These are phyloP conservation scores for Halictus rubicundus DNA, from an alignment of 1,140 invertebrate species.

Conservation along the genomic window DNA sequence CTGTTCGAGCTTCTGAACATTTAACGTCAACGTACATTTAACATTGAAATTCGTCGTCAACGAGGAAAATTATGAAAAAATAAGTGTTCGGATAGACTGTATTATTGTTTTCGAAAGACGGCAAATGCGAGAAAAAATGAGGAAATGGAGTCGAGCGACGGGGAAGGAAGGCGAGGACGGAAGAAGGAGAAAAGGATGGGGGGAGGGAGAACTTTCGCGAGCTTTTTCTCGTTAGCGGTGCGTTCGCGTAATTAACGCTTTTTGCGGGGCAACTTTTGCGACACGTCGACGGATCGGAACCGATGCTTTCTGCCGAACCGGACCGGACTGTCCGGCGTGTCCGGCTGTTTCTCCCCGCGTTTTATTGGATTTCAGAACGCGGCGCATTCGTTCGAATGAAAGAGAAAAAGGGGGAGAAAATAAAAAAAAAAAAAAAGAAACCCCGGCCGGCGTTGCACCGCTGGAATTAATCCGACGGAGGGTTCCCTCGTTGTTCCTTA, in stretches of 20 bases:
- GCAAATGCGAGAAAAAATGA: not conserved
- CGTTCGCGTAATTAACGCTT: conserved; percentile 38
- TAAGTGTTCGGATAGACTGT: no score
- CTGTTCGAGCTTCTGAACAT: no score
- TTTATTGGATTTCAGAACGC: conserved; percentile 31
- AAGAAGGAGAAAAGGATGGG: not conserved
- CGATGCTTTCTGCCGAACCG: not conserved
- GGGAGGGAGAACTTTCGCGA: conserved; percentile 26
- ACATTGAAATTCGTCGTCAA: no score
- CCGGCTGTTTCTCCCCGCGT: not conserved
- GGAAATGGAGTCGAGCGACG: no score
- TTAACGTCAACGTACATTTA: no score
- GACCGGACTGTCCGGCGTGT: not conserved
- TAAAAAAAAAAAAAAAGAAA: no score
- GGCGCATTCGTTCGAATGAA: no score
- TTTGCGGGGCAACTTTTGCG: not conserved
- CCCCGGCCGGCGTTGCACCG: no score
- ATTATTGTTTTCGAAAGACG: not conserved
- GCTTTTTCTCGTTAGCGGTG: conserved; percentile 34
- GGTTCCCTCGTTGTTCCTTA: conserved; percentile 12
- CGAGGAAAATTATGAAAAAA: no score
- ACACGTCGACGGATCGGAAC: not conserved
- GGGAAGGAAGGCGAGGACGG: no score
- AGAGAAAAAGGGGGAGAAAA: no score
- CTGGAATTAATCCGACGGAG: conserved; percentile 23